Conservation (phyloP, 2,113 vertebrate species). For the Gopherus flavomarginatus region DNA sequence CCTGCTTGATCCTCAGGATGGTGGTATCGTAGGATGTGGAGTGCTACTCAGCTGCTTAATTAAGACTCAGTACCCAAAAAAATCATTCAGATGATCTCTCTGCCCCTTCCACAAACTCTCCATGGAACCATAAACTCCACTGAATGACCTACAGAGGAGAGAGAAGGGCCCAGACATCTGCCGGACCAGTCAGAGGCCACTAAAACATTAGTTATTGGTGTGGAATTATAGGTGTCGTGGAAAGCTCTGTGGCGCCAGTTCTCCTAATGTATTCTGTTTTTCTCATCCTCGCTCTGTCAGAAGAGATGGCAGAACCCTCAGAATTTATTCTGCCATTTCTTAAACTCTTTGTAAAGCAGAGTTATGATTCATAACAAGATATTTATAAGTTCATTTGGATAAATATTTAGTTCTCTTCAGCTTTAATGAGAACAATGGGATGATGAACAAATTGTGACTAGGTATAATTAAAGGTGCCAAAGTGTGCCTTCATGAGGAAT, state of each 20-base stretch:
- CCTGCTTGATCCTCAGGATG: background rate
- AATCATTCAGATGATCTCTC: background rate
- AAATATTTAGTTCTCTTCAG: constrained; percentile 68
- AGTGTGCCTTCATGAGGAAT: constrained; percentile 48
- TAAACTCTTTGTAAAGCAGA: fast-evolving
- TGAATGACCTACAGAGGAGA: background rate
- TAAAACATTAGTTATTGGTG: background rate
- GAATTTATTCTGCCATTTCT: background rate
- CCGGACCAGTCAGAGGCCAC: background rate
- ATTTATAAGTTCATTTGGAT: constrained; percentile 55
- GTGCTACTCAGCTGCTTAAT: background rate
- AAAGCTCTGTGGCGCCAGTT: background rate
- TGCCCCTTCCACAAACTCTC: background rate
- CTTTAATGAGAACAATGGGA: constrained; percentile 47
- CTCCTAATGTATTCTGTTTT: background rate
- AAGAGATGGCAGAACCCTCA: background rate
- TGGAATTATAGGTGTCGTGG: background rate
- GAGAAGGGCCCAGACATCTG: background rate
- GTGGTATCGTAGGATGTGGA: background rate
- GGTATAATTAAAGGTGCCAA: constrained; percentile 55
- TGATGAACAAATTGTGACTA: constrained; percentile 70
- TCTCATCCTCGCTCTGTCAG: fast-evolving
- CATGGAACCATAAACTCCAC: background rate
- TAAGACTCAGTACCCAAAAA: background rate
- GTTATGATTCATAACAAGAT: constrained; percentile 45